These are phyloP conservation scores for Hyalella azteca DNA, from an alignment of 2,888 invertebrate genomes.

Conservation along the genomic window DNA sequence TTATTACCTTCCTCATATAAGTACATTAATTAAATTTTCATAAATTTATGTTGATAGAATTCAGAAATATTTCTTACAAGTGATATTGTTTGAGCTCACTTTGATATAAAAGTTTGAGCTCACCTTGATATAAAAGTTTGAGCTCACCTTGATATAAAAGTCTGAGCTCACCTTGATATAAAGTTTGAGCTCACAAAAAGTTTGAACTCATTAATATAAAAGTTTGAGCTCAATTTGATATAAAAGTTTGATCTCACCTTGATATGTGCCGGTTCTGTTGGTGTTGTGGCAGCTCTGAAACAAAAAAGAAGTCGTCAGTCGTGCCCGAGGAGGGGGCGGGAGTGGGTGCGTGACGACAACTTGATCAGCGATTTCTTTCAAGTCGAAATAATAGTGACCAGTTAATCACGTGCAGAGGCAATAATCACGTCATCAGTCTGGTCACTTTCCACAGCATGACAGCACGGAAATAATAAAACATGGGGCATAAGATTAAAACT, in stretches of 20 bases:
- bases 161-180: neutral
- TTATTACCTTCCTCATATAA: no score
- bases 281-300: conserved; percentile 31
- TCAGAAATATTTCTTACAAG: no score
- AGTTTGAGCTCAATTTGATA: neutral
- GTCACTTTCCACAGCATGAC: no score
- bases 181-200: no score
- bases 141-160: neutral
- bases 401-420: no score
- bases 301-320: neutral
- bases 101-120: neutral
- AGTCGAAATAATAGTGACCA: no score
- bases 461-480: no score
- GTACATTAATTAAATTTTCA: no score
- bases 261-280: conserved; percentile 20
- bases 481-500: no score
- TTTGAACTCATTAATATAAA: no score
- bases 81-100: neutral
- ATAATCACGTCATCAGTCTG: no score
- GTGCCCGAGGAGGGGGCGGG: neutral
- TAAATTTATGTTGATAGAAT: no score
- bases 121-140: neutral
- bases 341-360: neutral
- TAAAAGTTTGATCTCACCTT: neutral
- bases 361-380: conserved; percentile 5